Base-by-base conservation (phyloP, 1,140 invertebrate genomes). In the Phymorhynchus buccinoides region DNA sequence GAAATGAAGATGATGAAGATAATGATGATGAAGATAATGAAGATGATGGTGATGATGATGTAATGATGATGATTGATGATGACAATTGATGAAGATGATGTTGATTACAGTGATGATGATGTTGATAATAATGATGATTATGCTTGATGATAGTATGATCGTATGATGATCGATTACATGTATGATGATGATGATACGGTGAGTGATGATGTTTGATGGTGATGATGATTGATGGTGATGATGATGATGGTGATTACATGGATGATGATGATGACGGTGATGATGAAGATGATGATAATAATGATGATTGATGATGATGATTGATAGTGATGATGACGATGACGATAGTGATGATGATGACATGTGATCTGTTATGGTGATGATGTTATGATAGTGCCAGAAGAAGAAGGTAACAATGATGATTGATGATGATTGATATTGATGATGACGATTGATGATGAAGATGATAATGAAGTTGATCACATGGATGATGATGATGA, bases 141-240 rank as follows among this genome's bases (percentile, higher is more conserved):
- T 42, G n/a, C 22, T 37, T 37, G n/a, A n/a, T n/a, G n/a, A n/a
- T 2, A 3, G 35, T 77, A 7, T n/a, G n/a, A n/a, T n/a, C n/a
- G n/a, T n/a, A 18, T 22, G 1, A 75, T 30, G 71, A 9, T n/a
- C 32, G 32, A 48, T 48, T 6, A n/a, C n/a, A n/a, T n/a, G n/a
- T n/a, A n/a, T n/a, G n/a, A n/a, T n/a, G n/a, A n/a, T n/a, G n/a
- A n/a, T n/a, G n/a, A n/a, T n/a, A n/a, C n/a, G n/a, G n/a, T n/a
- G n/a, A n/a, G n/a, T n/a, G n/a, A n/a, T n/a, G n/a, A n/a, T n/a
- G n/a, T n/a, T n/a, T n/a, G n/a, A n/a, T n/a, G n/a, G n/a, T n/a
- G n/a, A n/a, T n/a, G n/a, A n/a, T n/a, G n/a, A n/a, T 27, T 77
- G 73, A 77, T 77, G 37, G 2, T 77, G 32, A 35, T 77, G 42